phyloP scores from a whole-genome alignment of 2,113 vertebrate species.

The Lamprotornis superbus region DNA sequence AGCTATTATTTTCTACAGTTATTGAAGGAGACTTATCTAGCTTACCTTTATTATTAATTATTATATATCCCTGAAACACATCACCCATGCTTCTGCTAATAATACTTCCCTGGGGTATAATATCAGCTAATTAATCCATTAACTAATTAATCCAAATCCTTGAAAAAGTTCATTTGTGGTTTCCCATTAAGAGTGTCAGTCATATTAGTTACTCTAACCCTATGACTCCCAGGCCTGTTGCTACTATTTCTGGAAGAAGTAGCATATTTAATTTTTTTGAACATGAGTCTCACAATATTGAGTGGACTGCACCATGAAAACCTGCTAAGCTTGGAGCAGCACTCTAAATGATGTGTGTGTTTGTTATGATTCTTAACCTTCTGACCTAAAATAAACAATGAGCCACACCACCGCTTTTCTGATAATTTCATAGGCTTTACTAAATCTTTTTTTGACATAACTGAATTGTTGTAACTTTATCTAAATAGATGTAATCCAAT shows the following conservation, averaged over 20 bases:
- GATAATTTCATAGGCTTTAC: not conserved
- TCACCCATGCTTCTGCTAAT: not conserved
- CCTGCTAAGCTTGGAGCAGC: not conserved
- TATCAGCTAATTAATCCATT: constrained; percentile 29
- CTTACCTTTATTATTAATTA: not conserved
- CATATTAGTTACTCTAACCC: not conserved
- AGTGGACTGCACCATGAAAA: not conserved
- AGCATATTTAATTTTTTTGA: not conserved
- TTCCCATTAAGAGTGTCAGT: constrained; percentile 48
- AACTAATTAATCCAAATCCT: constrained; percentile 35
- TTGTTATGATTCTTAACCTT: not conserved
- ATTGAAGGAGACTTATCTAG: not conserved
- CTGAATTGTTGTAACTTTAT: not conserved
- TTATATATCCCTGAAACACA: not conserved
- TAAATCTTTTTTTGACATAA: not conserved
- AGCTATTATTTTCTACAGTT: constrained; percentile 26
- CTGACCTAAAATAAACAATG: not conserved
- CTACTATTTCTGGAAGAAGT: not conserved
- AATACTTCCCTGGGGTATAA: not conserved
- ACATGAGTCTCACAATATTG: not conserved
- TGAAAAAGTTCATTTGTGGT: constrained; percentile 21
- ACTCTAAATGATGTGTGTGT: not conserved
- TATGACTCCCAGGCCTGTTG: not conserved
- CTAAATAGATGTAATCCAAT: not conserved
- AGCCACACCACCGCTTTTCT: not conserved